Evolutionary conservation across 1,140 invertebrate species (phyloP), one percentile per base, ranked within the genome.

Genomic region (Platyscapa corneri): DNA sequence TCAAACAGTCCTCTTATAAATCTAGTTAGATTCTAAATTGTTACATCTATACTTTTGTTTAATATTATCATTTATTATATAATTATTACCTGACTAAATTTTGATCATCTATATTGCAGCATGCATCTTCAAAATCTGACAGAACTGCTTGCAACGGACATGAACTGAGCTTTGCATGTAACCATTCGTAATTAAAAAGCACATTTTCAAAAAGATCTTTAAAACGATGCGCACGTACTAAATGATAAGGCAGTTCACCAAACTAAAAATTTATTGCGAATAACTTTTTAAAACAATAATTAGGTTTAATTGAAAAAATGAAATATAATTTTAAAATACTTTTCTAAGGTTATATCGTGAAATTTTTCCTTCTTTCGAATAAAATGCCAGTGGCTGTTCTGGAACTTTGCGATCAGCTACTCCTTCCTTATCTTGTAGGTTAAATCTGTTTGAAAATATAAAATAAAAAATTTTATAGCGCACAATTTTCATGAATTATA

Each of bases 171-270:
- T 99, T 99, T 0, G 98, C 98, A 91, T 99, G 98, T 0, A 99
- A 94, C 98, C 98, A 99, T 87, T 98, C 96, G 91, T 99, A 99
- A 93, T 99, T 99, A 93, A 99, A 99, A 0, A 99, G 94, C 18
- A 99, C 98, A 89, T 98, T 95, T 78, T 97, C 96, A 91, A 98
- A 99, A 0, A 99, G 94, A 93, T 99, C 98, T 84, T 97, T 97
- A 90, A 98, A 98, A 39, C 98, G 95, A 81, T 97, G 95, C 0
- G 98, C 97, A 27, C 98, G 94, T 0, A 99, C 96, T 88, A 99
- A 93, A 90, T 99, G 99, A 92, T 96, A 99, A 0, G 99, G 98
- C 72, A 99, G 92, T 91, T 99, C 99, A 12, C 98, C 98, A 93
- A 97, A 98, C 96, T 98, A 89, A 79, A 75, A 56, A 49, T 60